Evolutionary conservation across 2,113 vertebrate species (phyloP).

Genomic region (Cisticola juncidis): DNA sequence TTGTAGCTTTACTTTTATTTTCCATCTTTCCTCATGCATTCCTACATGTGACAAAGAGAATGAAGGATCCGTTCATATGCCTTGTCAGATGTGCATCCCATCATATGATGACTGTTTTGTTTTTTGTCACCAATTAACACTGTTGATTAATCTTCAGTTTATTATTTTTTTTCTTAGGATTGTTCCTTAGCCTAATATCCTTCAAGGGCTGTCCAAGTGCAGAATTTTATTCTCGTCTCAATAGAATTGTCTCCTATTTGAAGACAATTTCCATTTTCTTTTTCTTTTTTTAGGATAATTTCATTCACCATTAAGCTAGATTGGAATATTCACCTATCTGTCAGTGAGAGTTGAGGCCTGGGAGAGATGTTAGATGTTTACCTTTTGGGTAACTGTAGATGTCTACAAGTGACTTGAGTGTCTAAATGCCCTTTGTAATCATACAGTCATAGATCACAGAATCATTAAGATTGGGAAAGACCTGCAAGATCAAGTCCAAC

Average conservation of each 20-base stretch:
- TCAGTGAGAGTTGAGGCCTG: background rate
- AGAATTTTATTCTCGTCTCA: background rate
- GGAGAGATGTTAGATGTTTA: background rate
- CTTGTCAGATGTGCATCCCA: background rate
- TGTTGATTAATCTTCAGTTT: background rate
- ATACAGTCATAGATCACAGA: background rate
- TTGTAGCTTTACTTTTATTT: background rate
- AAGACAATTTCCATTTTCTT: background rate
- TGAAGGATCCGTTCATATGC: background rate
- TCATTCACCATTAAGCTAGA: background rate
- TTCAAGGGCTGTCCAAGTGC: background rate
- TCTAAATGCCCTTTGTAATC: background rate
- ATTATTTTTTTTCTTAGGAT: background rate
- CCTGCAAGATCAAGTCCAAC: background rate
- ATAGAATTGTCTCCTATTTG: background rate
- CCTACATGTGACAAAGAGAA: background rate
- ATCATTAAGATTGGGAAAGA: background rate
- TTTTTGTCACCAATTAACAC: background rate
- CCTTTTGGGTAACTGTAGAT: background rate
- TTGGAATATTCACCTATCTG: background rate
- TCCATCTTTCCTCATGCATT: background rate
- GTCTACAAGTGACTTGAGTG: background rate
- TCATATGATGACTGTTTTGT: background rate
- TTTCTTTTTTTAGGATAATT: background rate
- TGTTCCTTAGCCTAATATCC: background rate